These are phyloP conservation scores for Catalaphyllia jardinei DNA, from an alignment of 64 coral and sea anemone genomes.

Conservation along the genomic window DNA sequence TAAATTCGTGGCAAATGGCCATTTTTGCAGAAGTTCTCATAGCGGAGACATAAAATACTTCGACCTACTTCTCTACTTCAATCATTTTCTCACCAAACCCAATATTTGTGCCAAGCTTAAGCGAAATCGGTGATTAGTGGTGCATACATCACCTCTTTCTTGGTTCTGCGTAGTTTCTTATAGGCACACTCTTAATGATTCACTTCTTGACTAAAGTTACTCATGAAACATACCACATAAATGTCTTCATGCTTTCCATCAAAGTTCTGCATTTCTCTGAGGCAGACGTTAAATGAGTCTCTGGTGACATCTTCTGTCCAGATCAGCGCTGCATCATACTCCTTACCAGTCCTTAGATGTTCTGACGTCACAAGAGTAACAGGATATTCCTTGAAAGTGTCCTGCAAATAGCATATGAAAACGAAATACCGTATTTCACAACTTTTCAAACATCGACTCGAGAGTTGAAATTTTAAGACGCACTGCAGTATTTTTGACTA, in stretches of 20 bases:
- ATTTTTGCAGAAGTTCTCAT: not conserved
- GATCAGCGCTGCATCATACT: conserved; percentile 38
- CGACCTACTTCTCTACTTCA: too few relatives aligned
- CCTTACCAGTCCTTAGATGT: conserved; percentile 14
- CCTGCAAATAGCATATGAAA: not conserved
- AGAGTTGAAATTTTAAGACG: too few relatives aligned
- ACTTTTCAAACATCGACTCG: not conserved
- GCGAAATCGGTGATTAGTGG: too few relatives aligned
- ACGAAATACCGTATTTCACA: not conserved
- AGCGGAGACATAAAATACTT: not conserved
- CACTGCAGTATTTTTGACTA: too few relatives aligned
- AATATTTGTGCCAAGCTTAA: too few relatives aligned
- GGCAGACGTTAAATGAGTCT: conserved; percentile 44
- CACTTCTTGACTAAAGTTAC: not conserved
- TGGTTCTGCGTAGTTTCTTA: too few relatives aligned
- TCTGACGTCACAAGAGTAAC: conserved; percentile 35
- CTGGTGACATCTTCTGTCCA: conserved; percentile 43
- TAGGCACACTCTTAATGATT: not conserved
- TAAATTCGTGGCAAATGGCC: too few relatives aligned
- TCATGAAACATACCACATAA: conserved; percentile 42
- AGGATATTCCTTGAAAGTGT: conserved; percentile 18
- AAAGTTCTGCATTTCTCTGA: conserved; percentile 61
- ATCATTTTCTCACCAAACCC: too few relatives aligned
- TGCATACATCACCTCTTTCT: too few relatives aligned
- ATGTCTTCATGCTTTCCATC: conserved; percentile 53